A percentile compares a stretch with the other conserved stretches of the same genome.
Evolutionary conservation across 1,140 invertebrate species (phyloP).

Genomic region (Eurytemora carolleeae): DNA sequence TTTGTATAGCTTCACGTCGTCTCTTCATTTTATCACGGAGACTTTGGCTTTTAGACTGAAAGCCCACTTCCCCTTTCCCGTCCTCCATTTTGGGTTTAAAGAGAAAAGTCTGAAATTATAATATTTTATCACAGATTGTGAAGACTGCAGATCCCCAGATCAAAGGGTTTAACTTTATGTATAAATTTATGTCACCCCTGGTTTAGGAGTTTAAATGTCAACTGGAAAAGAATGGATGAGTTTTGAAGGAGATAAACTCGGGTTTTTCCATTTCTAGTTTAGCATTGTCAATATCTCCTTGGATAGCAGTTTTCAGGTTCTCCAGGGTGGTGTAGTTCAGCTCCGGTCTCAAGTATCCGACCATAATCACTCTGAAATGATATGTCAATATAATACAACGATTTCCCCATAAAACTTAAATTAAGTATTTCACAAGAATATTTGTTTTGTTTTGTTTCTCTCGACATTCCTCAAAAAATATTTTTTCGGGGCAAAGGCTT

Average conservation of each 20-base stretch:
- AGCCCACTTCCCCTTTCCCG: not conserved
- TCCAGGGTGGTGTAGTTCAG: constrained; percentile 49
- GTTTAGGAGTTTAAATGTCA: too few relatives aligned
- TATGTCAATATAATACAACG: constrained; percentile 22
- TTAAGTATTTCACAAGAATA: not conserved
- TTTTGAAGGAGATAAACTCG: not conserved
- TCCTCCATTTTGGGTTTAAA: not conserved
- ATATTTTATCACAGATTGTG: too few relatives aligned
- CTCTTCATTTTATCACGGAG: constrained; percentile 3
- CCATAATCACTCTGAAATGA: constrained; percentile 49
- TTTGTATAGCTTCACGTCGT: not conserved
- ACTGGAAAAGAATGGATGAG: not conserved
- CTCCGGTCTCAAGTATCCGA: constrained; percentile 62
- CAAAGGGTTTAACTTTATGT: too few relatives aligned
- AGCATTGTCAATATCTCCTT: not conserved
- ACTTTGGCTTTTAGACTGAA: not conserved
- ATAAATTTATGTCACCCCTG: too few relatives aligned
- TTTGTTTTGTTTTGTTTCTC: too few relatives aligned
- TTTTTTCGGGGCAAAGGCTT: too few relatives aligned
- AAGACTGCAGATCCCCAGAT: too few relatives aligned
- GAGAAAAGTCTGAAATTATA: too few relatives aligned
- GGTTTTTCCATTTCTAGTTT: not conserved
- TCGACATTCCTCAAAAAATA: too few relatives aligned
- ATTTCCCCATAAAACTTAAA: not conserved
- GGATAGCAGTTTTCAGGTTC: not conserved